A percentile compares a stretch with the other conserved stretches of the same genome.
Conservation (phyloP, 2,797 vertebrate genomes). For the Hippoglossus hippoglossus region DNA sequence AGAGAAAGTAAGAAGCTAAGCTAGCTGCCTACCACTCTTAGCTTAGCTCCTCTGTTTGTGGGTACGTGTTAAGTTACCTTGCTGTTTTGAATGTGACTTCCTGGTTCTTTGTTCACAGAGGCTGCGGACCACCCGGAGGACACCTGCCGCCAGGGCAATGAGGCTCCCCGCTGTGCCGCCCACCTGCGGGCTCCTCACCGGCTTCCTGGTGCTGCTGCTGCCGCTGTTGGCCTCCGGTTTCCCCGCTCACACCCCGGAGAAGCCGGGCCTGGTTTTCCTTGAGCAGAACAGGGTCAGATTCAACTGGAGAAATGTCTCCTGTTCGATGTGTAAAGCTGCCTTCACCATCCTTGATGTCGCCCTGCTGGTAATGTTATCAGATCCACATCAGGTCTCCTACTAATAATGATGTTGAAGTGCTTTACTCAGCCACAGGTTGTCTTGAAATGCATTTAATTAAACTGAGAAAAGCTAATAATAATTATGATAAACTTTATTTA, state of each 20-base stretch:
- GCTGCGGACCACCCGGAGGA: constrained; percentile 2
- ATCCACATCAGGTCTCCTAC: no score
- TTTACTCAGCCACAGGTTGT: no score
- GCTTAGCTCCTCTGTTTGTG: no score
- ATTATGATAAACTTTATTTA: no score
- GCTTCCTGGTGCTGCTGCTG: constrained; percentile 27
- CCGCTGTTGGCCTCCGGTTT: constrained; percentile 44
- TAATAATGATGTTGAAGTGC: no score
- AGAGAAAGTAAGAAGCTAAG: constrained; percentile 4
- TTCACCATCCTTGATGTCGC: constrained; percentile 83
- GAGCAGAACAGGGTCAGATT: constrained; percentile 58
- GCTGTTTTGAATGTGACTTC: constrained; percentile 26
- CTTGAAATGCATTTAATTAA: no score
- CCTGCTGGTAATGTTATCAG: constrained; percentile 77
- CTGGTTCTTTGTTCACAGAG: not conserved
- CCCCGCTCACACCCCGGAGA: constrained; percentile 35
- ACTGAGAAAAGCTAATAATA: no score
- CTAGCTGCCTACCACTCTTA: not conserved
- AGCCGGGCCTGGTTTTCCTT: constrained; percentile 27
- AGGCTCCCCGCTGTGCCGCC: not conserved
- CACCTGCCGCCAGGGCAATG: constrained; percentile 44
- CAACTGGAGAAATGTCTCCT: constrained; percentile 82
- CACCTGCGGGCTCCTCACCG: constrained; percentile 20
- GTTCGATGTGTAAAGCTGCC: constrained; percentile 75
- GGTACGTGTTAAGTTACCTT: not conserved